Base-by-base conservation (phyloP, 2,888 invertebrate species). In the Drosophila siamana region DNA sequence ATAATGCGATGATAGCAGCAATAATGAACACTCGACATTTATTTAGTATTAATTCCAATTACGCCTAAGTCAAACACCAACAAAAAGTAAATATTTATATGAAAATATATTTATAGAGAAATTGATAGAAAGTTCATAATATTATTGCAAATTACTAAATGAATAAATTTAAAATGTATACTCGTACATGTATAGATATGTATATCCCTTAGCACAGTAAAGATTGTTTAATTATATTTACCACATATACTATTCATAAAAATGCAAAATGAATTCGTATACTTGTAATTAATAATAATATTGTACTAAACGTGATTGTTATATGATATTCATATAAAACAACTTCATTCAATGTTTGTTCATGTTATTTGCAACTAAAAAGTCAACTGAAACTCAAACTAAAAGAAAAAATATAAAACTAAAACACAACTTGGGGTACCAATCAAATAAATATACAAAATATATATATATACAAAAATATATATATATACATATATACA, bases 281-380 rank as follows among this genome's bases (percentile, higher is more conserved):
- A n/a, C n/a, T n/a, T n/a, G n/a, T 19, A 56, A 55, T 33, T 55
- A 50, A 43, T 54, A 63, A 47, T 59, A 48, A 69, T 54, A 68
- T 38, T 13, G 2, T 38, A 38, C 30, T 69, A 80, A 70, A 69
- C 71, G 78, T 83, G 83, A 88, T 83, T 83, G 74, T 86, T 90
- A 88, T 88, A 88, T 88, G 88, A 88, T 86, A 88, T 88, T 88
- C 88, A 90, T 90, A 90, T 88, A 84, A 75, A 74, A 78, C 72
- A 74, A 78, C 72, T 76, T 79, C 77, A 71, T 67, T 86, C 74
- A 89, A 82, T 86, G 88, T 85, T 85, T 86, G 76, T 88, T 85
- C 86, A 87, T 82, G 86, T 89, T 85, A 85, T 71, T 87, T 77
- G 72, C 84, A 86, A 86, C 67, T 69, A 78, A 84, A 81, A 77